phyloP scores from a whole-genome alignment of 2,113 vertebrate genomes.

The Holacanthus passer region DNA sequence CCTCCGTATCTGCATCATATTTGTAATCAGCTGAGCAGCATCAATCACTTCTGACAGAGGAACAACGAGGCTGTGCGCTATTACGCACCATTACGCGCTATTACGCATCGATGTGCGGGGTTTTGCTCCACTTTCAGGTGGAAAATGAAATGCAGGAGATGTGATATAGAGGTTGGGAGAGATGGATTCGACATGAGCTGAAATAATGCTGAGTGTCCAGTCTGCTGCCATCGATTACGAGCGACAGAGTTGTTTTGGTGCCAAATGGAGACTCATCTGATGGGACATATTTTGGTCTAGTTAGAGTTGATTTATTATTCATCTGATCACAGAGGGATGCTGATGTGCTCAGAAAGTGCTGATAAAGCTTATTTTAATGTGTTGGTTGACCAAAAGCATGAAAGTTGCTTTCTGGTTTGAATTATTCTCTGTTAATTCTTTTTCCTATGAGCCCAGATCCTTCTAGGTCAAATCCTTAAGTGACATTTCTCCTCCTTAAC shows the following conservation, averaged over 20 bases:
- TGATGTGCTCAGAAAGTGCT: not conserved
- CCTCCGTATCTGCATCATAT: constrained; percentile 17
- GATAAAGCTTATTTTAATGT: not conserved
- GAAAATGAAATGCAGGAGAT: constrained; percentile 3
- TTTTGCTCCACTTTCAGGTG: constrained; percentile 1
- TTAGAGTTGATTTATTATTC: not conserved
- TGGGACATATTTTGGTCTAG: not conserved
- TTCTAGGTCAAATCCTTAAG: not conserved
- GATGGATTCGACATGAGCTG: not conserved
- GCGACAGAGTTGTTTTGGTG: constrained; percentile 23
- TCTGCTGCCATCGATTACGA: constrained; percentile 27
- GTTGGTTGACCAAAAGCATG: not conserved
- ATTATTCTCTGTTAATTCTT: not conserved
- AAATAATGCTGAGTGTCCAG: constrained; percentile 33
- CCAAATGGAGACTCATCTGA: constrained; percentile 16
- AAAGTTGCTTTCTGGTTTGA: not conserved
- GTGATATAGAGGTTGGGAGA: not conserved
- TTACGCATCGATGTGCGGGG: constrained; percentile 29
- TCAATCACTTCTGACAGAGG: constrained; percentile 12
- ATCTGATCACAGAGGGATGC: not conserved
- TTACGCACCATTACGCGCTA: constrained; percentile 47
- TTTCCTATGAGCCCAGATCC: not conserved
- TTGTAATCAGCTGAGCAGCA: constrained; percentile 5
- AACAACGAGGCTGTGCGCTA: constrained; percentile 12
- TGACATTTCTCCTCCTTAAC: constrained; percentile 22